Conservation (phyloP, 2,888 invertebrate species). For the Drosophila rubida region DNA sequence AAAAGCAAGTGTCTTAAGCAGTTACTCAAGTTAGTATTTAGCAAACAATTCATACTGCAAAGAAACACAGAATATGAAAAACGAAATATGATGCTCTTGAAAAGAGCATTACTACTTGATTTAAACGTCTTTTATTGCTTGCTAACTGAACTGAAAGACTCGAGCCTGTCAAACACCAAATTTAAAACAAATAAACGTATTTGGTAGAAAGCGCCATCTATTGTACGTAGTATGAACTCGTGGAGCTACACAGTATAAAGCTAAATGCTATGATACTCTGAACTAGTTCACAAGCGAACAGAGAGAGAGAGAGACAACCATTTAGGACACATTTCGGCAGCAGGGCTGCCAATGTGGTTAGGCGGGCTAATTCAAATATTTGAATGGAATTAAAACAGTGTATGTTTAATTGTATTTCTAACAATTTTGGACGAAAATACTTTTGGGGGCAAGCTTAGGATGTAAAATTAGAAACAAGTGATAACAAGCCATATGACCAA, state of each 20-base stretch:
- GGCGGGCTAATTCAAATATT: not conserved
- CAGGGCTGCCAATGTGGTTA: not conserved
- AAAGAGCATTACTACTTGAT: too few species aligned
- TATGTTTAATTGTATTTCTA: not conserved
- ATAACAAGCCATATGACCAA: not conserved
- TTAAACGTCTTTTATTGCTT: too few species aligned
- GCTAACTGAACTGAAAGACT: too few species aligned
- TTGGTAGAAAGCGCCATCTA: slow-evolving; percentile 9
- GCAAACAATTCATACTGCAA: too few species aligned
- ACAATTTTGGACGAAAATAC: slow-evolving; percentile 10
- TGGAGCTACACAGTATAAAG: not conserved
- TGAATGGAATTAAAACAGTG: not conserved
- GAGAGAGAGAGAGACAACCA: slow-evolving; percentile 9
- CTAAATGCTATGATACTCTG: slow-evolving; percentile 19
- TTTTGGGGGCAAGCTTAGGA: slow-evolving; percentile 19
- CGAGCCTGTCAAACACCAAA: too few species aligned
- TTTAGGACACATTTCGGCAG: not conserved
- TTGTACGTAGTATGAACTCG: not conserved
- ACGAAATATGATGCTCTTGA: too few species aligned
- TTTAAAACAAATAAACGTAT: too few species aligned
- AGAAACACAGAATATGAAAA: too few species aligned
- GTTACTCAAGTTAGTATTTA: not conserved
- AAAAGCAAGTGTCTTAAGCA: not conserved
- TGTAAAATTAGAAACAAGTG: not conserved
- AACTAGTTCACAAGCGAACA: not conserved